Percentiles rank a stretch among this genome's conserved stretches.
Conservation (phyloP, 2,797 vertebrate species). For the Pseudochirops corinnae region DNA sequence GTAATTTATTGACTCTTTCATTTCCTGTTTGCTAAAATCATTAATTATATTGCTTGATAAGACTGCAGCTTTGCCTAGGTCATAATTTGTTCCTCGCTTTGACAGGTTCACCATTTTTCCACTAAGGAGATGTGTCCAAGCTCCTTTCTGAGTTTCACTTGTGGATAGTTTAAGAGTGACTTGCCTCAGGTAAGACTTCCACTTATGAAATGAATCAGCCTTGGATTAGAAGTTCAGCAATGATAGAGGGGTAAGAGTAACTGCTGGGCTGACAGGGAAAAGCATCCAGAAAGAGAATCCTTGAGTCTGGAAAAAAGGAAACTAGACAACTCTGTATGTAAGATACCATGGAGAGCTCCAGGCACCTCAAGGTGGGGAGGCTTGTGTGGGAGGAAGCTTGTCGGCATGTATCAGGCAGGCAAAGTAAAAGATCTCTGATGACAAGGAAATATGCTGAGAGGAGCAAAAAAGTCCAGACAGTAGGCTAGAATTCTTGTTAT, state of each 20-base stretch:
- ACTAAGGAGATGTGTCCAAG: neutral
- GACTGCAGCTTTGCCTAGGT: rapidly evolving
- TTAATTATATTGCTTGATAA: neutral
- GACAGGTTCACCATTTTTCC: neutral
- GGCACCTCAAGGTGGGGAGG: neutral
- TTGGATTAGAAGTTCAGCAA: neutral
- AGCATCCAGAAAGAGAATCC: neutral
- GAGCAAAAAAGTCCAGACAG: neutral
- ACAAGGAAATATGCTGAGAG: neutral
- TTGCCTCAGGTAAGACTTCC: neutral
- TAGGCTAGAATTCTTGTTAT: neutral
- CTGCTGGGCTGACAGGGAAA: neutral
- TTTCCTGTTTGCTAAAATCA: too few species aligned
- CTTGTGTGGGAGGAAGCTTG: neutral
- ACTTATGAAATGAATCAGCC: neutral
- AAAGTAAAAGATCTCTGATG: neutral
- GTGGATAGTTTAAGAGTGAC: neutral
- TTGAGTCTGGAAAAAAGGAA: neutral
- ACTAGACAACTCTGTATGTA: neutral
- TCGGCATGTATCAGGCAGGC: neutral
- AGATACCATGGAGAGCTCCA: neutral
- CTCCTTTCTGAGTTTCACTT: neutral
- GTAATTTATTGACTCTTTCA: neutral
- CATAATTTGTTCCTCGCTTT: neutral
- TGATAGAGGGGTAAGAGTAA: neutral